Evolutionary conservation across 30 jellyfish, hydroid and myxozoan species (phyloP), one percentile per base, ranked within the genome.

Genomic region (Rhopilema esculentum): DNA sequence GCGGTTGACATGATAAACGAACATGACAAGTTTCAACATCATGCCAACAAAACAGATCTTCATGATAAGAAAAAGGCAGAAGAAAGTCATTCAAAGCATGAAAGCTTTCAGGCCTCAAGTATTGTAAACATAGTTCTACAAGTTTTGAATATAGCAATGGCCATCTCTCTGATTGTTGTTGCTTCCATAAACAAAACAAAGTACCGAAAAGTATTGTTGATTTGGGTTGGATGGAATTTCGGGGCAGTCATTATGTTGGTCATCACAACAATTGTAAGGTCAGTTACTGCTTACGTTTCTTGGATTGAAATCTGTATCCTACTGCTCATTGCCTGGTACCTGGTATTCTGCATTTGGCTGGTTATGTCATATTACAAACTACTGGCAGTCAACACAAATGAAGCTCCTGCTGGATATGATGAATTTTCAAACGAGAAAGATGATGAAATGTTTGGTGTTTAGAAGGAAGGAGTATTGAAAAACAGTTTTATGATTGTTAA

Each of bases 291-390:
- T 31, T 21, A 40, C 49, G 21, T 66, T 18, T 9, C 22, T 24
- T 32, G 27, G 27, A 49, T 78, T n/a, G 70, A 62, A 1, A 78
- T 78, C 1, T 20, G 27, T 18, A 78, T 78, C 50, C 12, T 61
- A 31, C 23, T 78, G 50, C 28, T 57, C 31, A 22, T 31, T 28
- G 20, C 24, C n/a, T 28, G 16, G 49, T 78, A 78, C 24, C 69
- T 51, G 33, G 4, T 78, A 16, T 7, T 78, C 20, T 78, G 88
- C 49, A 16, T 57, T 26, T 78, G 88, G 88, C 63, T 78, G 27
- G 88, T 78, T 62, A 28, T 8, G 9, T 78, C 88, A 31, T 78
- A 78, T 62, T 78, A 78, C 51, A 78, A 78, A 21, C 88, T 78
- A 8, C 79, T 78, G 9, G 32, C 48, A 0, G 18, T 31, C 7